Evolutionary conservation across 1,140 invertebrate species (phyloP).

Genomic region (Drosophila navojoa): DNA sequence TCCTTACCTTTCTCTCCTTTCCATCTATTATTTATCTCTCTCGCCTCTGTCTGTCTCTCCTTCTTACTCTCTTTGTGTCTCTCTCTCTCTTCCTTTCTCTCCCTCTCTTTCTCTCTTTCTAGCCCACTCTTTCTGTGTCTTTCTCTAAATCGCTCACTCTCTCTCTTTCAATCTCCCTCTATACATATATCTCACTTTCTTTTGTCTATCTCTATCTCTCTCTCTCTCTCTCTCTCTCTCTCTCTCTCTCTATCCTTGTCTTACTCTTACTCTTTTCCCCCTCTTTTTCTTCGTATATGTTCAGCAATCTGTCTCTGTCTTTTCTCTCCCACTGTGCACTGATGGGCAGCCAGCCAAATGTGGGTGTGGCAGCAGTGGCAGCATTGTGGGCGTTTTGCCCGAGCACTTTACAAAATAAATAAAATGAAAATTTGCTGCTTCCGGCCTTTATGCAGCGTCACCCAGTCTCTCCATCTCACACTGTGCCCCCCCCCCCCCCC

Average conservation of each 20-base stretch:
- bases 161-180: too few species aligned
- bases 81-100: too few species aligned
- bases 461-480: conserved; percentile 3
- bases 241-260: too few species aligned
- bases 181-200: neutral
- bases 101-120: neutral
- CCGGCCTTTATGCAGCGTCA: conserved; percentile 59
- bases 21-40: too few species aligned
- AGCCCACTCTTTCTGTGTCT: neutral
- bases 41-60: too few species aligned
- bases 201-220: neutral
- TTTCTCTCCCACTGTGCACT: conserved; percentile 1
- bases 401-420: conserved; percentile 79
- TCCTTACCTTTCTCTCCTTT: too few species aligned
- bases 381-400: conserved; percentile 19
- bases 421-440: conserved; percentile 81
- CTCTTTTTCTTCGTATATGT: neutral
- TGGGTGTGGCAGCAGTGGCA: conserved; percentile 1
- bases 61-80: too few species aligned
- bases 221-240: neutral
- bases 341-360: neutral
- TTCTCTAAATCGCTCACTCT: neutral
- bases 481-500: neutral
- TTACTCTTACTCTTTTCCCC: neutral
- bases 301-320: neutral